Conservation (phyloP, 2,797 vertebrate species). For the Spinus pinus region DNA sequence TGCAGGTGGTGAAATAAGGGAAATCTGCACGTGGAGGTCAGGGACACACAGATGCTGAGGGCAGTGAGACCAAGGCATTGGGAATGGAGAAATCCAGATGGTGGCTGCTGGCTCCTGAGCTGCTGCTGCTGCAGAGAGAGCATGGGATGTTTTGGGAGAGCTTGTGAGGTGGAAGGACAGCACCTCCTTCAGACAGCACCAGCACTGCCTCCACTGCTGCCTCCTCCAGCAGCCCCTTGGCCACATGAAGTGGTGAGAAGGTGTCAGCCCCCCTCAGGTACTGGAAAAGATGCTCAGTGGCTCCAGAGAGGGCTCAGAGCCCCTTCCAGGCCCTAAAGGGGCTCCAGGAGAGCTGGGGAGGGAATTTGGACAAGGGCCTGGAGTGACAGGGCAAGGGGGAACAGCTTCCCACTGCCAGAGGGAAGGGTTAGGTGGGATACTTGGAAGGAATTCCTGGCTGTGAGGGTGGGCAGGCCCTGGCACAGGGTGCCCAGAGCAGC, state of each 20-base stretch:
- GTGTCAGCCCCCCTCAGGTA: not conserved
- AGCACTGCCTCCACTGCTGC: not conserved
- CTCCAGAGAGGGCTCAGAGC: not conserved
- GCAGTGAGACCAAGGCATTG: not conserved
- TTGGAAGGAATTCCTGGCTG: not conserved
- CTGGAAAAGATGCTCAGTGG: not conserved
- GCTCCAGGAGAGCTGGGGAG: not conserved
- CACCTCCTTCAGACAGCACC: not conserved
- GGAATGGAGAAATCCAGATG: not conserved
- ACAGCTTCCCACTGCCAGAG: not conserved
- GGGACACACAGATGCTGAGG: not conserved
- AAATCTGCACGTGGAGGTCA: not conserved
- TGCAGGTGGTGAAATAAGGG: not conserved
- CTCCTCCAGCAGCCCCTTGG: not conserved
- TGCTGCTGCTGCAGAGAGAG: not conserved
- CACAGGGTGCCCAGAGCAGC: not conserved
- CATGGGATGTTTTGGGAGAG: not conserved
- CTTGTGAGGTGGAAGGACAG: not conserved
- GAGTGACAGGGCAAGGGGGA: not conserved
- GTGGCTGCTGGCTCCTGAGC: not conserved
- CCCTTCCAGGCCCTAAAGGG: not conserved
- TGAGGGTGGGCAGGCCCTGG: not conserved
- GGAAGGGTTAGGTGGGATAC: rapidly evolving
- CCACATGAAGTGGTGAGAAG: not conserved
- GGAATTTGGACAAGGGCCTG: rapidly evolving